Evolutionary conservation across 1,140 invertebrate species (phyloP).

Genomic region (Heterodera schachtii): DNA sequence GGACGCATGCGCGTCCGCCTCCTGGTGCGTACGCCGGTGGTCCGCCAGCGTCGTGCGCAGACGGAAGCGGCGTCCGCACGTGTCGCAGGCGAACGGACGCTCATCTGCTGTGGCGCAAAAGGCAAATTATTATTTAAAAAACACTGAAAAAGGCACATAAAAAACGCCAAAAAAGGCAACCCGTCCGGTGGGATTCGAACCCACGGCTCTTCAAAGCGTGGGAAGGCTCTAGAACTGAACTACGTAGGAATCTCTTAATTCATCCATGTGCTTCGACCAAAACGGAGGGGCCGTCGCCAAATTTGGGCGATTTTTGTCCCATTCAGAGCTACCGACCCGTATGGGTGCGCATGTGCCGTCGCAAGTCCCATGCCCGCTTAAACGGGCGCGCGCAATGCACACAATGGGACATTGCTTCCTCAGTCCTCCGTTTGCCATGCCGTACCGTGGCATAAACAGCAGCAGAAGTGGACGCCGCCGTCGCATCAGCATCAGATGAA

Average conservation of each 20-base stretch:
- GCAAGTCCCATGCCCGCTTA: background rate
- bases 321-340: conserved; percentile 5
- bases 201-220: too few species aligned
- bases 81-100: conserved; percentile 18
- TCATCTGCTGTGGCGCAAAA: background rate
- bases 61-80: conserved; percentile 4
- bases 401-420: background rate
- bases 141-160: background rate
- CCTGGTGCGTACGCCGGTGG: conserved; percentile 18
- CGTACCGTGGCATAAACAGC: too few species aligned
- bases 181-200: too few species aligned
- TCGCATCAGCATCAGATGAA: too few species aligned
- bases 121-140: conserved; percentile 5
- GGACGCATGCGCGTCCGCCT: background rate
- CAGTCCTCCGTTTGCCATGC: background rate
- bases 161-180: too few species aligned
- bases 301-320: too few species aligned
- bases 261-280: too few species aligned
- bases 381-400: conserved; percentile 10
- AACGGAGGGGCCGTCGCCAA: too few species aligned
- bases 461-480: background rate
- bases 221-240: accelerated
- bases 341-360: conserved; percentile 17
- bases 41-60: background rate
- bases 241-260: too few species aligned